Evolutionary conservation across 2,113 vertebrate genomes (phyloP), one percentile per base, ranked within the genome.

Genomic region (Manacus vitellinus): DNA sequence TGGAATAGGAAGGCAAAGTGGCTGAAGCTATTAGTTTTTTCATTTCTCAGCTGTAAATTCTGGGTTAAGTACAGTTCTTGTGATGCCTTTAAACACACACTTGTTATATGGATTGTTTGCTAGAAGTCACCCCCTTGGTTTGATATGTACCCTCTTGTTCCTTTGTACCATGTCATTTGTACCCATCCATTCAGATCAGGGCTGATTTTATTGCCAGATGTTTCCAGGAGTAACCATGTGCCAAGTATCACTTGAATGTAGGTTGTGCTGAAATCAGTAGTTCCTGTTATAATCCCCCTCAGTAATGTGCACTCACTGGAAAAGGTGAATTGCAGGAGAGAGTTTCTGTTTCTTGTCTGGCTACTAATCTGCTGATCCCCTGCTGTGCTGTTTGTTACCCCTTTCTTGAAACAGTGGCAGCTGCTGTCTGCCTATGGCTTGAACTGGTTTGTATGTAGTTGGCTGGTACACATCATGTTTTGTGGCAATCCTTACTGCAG

Each of bases 381-480:
- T 33, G 28, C 18, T 66, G 13, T 20, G 23, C 18, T 73, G 7
- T 68, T 49, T 8, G 7, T 55, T 65, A 67, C 28, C 8, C 4
- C 14, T 52, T 44, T 25, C 22, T 44, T 31, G 23, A 33, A 63
- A 41, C 12, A n/a, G 47, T 28, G 67, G 52, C 71, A 62, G 30
- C 33, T 51, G 1, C 21, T 27, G 14, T 67, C 43, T 82, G 56
- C 71, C 4, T 43, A 0, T 47, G 39, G 16, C 30, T 75, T 62
- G 25, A 75, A 62, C 33, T 17, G 27, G 33, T 41, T 81, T 61
- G 10, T 14, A 4, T 67, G n/a, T 18, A 4, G 7, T 16, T 68
- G 28, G 9, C 35, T 18, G 15, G 20, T 72, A 16, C 2, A 0
- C 1, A 3, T 14, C 6, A 1, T 7, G 2, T 37, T 59, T 52